Percentiles rank a stretch among this genome's conserved stretches.
Conservation (phyloP, 2,888 invertebrate species). For the Drosophila fungiperda region DNA sequence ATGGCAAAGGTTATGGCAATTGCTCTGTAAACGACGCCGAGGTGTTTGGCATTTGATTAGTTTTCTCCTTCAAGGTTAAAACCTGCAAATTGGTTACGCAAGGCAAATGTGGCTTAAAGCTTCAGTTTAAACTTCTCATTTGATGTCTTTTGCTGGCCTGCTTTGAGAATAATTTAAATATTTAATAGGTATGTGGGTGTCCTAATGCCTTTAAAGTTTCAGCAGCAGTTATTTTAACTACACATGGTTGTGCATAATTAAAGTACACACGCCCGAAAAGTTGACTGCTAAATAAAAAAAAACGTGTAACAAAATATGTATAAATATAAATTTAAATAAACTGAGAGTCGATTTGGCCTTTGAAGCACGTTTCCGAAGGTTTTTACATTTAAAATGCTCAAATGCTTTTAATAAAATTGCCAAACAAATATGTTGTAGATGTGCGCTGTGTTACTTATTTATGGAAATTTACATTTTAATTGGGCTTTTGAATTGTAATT, state of each 20-base stretch:
- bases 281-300: constrained; percentile 15
- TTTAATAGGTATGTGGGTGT: constrained; percentile 35
- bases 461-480: constrained; percentile 56
- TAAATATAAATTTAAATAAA: constrained; percentile 61
- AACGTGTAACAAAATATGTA: constrained; percentile 24
- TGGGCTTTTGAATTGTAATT: constrained; percentile 49
- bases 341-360: constrained; percentile 48
- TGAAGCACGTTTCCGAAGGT: constrained; percentile 62
- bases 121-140: constrained; percentile 13
- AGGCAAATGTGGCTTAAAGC: constrained; percentile 14
- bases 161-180: constrained; percentile 38
- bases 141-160: constrained; percentile 7
- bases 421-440: constrained; percentile 49
- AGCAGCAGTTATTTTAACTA: constrained; percentile 45
- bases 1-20: constrained; percentile 39
- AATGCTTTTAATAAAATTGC: constrained; percentile 66
- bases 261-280: constrained; percentile 53
- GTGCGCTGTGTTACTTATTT: constrained; percentile 42
- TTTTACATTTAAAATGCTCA: constrained; percentile 65
- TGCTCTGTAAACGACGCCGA: constrained; percentile 26
- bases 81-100: constrained; percentile 10
- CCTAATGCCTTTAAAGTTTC: constrained; percentile 58
- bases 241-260: constrained; percentile 69
- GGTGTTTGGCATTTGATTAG: constrained; percentile 46
- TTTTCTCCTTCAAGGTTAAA: constrained; percentile 18